Evolutionary conservation across 2,797 vertebrate species (phyloP), one percentile per base, ranked within the genome.

Genomic region (Neosilurus hyrtlii): DNA sequence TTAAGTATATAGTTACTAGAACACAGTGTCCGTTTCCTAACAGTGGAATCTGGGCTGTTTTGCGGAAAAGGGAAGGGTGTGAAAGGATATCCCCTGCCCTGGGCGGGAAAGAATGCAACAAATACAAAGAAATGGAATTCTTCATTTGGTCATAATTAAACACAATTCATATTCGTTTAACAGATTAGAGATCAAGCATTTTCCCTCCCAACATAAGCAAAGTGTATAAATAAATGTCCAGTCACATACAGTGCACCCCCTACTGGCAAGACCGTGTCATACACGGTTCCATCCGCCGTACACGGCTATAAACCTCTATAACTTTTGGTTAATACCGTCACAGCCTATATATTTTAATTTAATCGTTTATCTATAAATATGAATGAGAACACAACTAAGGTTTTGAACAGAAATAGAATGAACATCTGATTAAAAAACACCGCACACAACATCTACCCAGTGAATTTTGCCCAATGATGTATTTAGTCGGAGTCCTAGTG

Each of bases 31-130:
- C 16, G 49, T 37, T 79, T 57, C 22, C n/a, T 5, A 56, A 43
- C 43, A 16, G 43, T 43, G 59, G 57, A 77, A 76, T 74, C 49
- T 79, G 57, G 51, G 30, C 24, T 66, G 63, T 57, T 71, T 43
- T 56, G 61, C 81, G 88, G 88, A 83, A 88, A 87, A 78, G 81
- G 87, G 83, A 88, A 86, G 85, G 88, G 86, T 70, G 85, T 85
- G 85, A 86, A 66, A 85, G 86, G 88, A 89, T 87, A 82, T 89
- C 88, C 88, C 71, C 78, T 87, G 77, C 70, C 16, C 80, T 67
- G 70, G 65, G 70, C 59, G 76, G 49, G n/a, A 80, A 77, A 65
- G 30, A 30, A 43, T 35, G 77, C 11, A 49, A 68, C 37, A 54
- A 61, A 14, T 6, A 59, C 12, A 51, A 37, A 77, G 37, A 85